Base-by-base conservation (phyloP, 53 echinoderm and acorn worm species). In the Temnopleurus reevesii region DNA sequence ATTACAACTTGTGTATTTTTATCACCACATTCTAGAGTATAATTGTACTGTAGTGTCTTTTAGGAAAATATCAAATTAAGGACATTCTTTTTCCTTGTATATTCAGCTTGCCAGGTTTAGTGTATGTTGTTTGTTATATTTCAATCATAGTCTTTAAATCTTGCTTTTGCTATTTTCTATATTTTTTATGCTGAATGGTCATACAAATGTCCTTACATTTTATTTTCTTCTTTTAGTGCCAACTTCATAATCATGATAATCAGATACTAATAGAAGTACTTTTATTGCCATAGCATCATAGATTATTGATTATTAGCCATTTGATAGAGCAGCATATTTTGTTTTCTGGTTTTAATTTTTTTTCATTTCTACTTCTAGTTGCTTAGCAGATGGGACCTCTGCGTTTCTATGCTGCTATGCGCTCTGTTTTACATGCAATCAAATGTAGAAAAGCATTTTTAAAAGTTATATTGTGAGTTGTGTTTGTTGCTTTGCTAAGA, bases 21-120 rank as follows among this genome's bases (percentile, higher is more conserved):
- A 46, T 87, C 54, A 87, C 71, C 53, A 87, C 51, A 24, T 59
- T 87, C 51, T 65, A 38, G 45, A 59, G 49, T 38, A 66, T n/a
- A n/a, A n/a, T 87, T 66, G 88, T 87, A 87, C 88, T 87, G 88
- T 87, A 87, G 88, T 87, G 65, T 66, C 66, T 87, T 87, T 85
- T 85, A 61, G 85, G 31, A 81, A 77, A 77, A 12, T 27, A 47
- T 79, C 13, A 49, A 79, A 28, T 47, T 18, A 43, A 41, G 63
- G 71, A 71, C 49, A 44, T 59, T 85, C 60, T 57, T 60, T 45
- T 54, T 83, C 38, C 46, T 38, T 61, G 61, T 85, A 85, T 85
- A 85, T 59, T 60, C 61, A 85, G 85, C 85, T 85, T 85, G 85
- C 85, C 85, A 85, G 85, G 60, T 55, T 55, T 83, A 79, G 79